These are phyloP conservation scores for Cerastis rubricosa DNA, from an alignment of 2,888 invertebrate species.

Conservation along the genomic window DNA sequence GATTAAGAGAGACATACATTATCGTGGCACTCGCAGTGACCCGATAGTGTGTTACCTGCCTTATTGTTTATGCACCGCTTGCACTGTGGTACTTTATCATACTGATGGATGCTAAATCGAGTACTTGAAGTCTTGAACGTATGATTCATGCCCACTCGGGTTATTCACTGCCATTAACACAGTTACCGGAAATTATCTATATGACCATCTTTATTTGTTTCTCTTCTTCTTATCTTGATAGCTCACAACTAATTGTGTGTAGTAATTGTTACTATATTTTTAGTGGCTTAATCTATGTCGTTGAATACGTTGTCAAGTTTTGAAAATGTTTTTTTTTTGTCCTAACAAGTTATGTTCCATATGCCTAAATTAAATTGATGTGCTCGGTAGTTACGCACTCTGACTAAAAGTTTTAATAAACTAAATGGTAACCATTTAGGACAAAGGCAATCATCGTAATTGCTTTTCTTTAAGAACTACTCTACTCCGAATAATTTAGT, in stretches of 20 bases:
- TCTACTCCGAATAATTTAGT: slow-evolving; percentile 15
- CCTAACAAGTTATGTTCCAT: not conserved
- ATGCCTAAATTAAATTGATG: slow-evolving; percentile 28
- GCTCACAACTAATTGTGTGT: slow-evolving; percentile 21
- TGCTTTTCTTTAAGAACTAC: slow-evolving; percentile 14
- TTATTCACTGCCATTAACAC: slow-evolving; percentile 39
- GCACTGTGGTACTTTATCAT: slow-evolving; percentile 41
- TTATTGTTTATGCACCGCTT: slow-evolving; percentile 42
- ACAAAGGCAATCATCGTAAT: slow-evolving; percentile 39
- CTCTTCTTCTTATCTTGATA: slow-evolving; percentile 25
- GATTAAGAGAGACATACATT: not conserved
- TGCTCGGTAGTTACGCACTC: slow-evolving; percentile 10
- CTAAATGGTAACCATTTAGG: slow-evolving; percentile 37
- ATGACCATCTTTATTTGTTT: slow-evolving; percentile 24
- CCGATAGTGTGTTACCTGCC: slow-evolving; percentile 9
- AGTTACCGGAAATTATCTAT: slow-evolving; percentile 35
- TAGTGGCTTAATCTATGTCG: not conserved
- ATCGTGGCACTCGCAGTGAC: not conserved
- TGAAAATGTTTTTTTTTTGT: not conserved
- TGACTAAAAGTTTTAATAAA: slow-evolving; percentile 44
- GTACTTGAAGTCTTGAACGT: slow-evolving; percentile 23
- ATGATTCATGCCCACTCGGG: slow-evolving; percentile 49
- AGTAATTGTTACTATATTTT: slow-evolving; percentile 12
- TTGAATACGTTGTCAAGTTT: not conserved
- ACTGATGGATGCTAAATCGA: slow-evolving; percentile 33